Conservation (phyloP, 2,797 vertebrate species). For the Myiotriccus ornatus region DNA sequence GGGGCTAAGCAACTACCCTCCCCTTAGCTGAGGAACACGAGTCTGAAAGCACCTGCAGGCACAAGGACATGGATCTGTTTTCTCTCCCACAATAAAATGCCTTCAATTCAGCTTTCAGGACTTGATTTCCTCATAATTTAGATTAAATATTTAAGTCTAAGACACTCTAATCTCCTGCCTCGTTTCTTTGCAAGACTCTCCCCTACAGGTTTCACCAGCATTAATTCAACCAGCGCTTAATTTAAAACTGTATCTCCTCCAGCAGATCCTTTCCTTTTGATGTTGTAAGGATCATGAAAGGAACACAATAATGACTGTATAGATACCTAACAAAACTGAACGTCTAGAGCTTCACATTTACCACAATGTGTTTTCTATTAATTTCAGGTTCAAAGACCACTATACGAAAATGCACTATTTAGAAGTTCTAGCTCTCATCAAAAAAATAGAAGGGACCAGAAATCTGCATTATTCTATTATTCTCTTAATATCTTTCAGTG, state of each 20-base stretch:
- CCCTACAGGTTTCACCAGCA: not conserved
- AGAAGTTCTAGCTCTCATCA: not conserved
- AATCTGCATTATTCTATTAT: not conserved
- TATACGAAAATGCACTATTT: not conserved
- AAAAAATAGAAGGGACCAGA: not conserved
- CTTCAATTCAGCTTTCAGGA: not conserved
- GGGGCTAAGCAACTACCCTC: not conserved
- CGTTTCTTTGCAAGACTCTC: not conserved
- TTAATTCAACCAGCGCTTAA: not conserved
- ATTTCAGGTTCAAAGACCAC: not conserved
- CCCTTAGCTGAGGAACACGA: not conserved
- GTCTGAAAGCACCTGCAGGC: not conserved
- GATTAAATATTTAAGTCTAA: not conserved
- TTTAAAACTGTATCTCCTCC: not conserved
- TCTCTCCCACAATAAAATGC: not conserved
- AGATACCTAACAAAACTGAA: not conserved
- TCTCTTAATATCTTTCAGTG: not conserved
- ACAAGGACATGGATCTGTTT: not conserved
- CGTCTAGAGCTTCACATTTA: not conserved
- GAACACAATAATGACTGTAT: not conserved
- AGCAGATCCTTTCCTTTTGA: not conserved
- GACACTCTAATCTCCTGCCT: not conserved
- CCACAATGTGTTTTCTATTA: not conserved
- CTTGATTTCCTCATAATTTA: not conserved
- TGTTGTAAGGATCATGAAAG: not conserved